Evolutionary conservation across 2,113 vertebrate genomes (phyloP).

Genomic region (Chloropsis cyanopogon): DNA sequence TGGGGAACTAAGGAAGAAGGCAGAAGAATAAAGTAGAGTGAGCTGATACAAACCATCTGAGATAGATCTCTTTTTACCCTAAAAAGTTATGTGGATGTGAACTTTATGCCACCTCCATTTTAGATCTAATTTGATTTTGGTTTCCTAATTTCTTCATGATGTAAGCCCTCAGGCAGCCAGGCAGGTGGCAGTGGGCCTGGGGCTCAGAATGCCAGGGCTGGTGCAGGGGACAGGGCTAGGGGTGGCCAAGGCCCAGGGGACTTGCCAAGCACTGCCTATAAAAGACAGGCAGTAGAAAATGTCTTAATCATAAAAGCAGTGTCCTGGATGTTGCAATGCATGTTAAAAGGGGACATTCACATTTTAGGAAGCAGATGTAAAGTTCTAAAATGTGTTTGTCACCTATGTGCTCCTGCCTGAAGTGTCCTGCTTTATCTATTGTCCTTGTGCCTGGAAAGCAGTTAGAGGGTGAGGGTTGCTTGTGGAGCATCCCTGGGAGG

Average conservation of each 20-base stretch:
- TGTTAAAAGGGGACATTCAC: accelerated
- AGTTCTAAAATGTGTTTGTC: not conserved
- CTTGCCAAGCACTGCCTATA: not conserved
- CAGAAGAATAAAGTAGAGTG: not conserved
- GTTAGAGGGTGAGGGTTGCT: not conserved
- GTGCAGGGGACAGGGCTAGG: not conserved
- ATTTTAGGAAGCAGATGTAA: not conserved
- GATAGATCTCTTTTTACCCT: not conserved
- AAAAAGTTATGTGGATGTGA: not conserved
- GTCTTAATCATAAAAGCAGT: not conserved
- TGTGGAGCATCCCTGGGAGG: not conserved
- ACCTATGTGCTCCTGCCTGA: not conserved
- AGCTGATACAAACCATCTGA: not conserved
- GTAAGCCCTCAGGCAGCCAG: not conserved
- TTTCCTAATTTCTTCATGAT: accelerated
- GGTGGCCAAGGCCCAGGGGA: not conserved
- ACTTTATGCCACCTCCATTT: not conserved
- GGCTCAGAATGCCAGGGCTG: not conserved
- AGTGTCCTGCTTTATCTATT: not conserved
- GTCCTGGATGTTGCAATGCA: not conserved
- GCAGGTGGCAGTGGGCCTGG: not conserved
- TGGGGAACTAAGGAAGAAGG: not conserved
- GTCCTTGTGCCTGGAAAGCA: not conserved
- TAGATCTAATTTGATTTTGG: not conserved
- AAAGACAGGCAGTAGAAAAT: not conserved